phyloP scores from a whole-genome alignment of 2,113 vertebrate genomes.

The Sapayoa aenigma region DNA sequence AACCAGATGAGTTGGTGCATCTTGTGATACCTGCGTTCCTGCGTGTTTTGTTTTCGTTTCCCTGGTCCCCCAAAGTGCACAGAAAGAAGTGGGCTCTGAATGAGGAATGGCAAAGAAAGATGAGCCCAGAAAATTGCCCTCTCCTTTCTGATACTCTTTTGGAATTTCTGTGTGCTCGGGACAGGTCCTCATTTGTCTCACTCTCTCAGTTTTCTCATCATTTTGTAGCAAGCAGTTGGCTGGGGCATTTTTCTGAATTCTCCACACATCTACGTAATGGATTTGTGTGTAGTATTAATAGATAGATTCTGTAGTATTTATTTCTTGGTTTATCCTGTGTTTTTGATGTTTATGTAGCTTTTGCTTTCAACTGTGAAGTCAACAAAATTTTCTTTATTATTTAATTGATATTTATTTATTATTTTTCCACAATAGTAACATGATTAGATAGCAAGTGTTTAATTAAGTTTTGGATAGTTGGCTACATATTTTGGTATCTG shows the following conservation, averaged over 20 bases:
- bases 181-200: not conserved
- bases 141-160: not conserved
- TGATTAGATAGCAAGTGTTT: not conserved
- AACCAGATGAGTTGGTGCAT: not conserved
- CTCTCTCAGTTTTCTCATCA: not conserved
- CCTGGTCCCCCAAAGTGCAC: not conserved
- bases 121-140: not conserved
- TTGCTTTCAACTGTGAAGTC: not conserved
- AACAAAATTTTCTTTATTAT: not conserved
- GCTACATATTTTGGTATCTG: not conserved
- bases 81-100: not conserved
- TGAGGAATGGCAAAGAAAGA: not conserved
- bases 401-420: not conserved
- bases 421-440: not conserved
- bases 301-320: not conserved
- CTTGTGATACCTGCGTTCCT: not conserved
- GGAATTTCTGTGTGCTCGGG: not conserved
- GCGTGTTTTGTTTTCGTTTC: not conserved
- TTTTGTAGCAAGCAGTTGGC: not conserved
- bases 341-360: not conserved
- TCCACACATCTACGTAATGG: fast-evolving
- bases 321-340: not conserved
- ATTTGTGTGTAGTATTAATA: not conserved
- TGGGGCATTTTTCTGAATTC: not conserved
- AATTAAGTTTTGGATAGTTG: not conserved